Evolutionary conservation across 2,797 vertebrate species (phyloP), one percentile per base, ranked within the genome.

Genomic region (Acropternis orthonyx): DNA sequence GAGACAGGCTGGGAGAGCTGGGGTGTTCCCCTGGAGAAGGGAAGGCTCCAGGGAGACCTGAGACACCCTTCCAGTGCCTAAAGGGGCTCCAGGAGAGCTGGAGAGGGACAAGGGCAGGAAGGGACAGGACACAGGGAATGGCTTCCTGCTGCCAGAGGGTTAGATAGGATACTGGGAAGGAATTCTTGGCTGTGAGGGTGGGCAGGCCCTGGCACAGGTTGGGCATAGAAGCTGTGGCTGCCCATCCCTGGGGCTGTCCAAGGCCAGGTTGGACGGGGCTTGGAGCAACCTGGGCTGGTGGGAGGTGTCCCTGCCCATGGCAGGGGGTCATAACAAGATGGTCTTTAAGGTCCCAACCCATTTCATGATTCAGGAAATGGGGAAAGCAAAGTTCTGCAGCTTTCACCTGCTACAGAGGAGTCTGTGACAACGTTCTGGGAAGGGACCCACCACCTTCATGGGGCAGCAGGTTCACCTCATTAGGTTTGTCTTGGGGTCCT

Each of bases 211-310:
- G 75, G 36, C 21, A 74, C 43, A 68, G 41, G 30, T 1, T 61
- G 28, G 21, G 12, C 58, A 65, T 59, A 72, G 52, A 2, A 83
- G 24, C 44, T 65, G 44, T 54, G 63, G 51, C 22, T 91, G 24
- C 37, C 22, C 26, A 69, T 52, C 13, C 51, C 63, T 69, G 26
- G 15, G 1, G 63, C 5, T n/a, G 34, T 4, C 1, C 56, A 2
- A 65, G 71, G 10, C 4, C 39, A 48, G 9, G 16, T 0, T 63
- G 62, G 43, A 63, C 0, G 0, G 27, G 27, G 23, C 3, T 16
- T 22, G 56, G 65, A 77, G 17, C 37, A 58, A 0, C n/a, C 37
- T 58, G 37, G 37, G 43, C 1, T 1, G 13, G 11, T 44, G 56
- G n/a, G 13, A 77, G 8, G 24, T 54, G 16, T 54, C 19, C 59